Base-by-base conservation (phyloP, 2,888 invertebrate genomes). In the Resseliella maxima region DNA sequence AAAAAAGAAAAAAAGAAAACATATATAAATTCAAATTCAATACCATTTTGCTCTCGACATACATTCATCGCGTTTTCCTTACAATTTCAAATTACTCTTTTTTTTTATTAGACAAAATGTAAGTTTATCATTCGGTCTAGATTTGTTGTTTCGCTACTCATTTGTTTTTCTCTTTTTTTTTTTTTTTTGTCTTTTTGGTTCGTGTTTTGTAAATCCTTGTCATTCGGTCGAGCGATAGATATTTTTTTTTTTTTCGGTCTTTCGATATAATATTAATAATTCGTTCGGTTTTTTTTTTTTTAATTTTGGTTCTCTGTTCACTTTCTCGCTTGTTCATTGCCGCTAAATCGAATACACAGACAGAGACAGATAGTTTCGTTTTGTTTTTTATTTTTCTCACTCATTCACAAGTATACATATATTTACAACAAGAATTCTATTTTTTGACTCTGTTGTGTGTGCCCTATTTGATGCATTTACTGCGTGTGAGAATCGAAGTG, bases 391-490 rank as follows among this genome's bases (percentile, higher is more conserved):
- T n/a, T n/a, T n/a, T n/a, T n/a, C n/a, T n/a, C n/a, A n/a, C n/a
- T n/a, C n/a, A n/a, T n/a, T n/a, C n/a, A n/a, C n/a, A n/a, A n/a
- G n/a, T n/a, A n/a, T n/a, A n/a, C n/a, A n/a, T n/a, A n/a, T n/a
- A n/a, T 6, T 50, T 50, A 31, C 31, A 59, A 59, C 59, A 50
- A 8, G 50, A 50, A 59, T 72, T 72, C 72, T 72, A 72, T 72
- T 72, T 72, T 72, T 72, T 72, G 72, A 31, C n/a, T 35, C n/a
- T 27, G 72, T 72, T 27, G 72, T 50, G 41, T 50, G 50, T 72
- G 72, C 72, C 72, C 72, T 72, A 72, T 72, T 72, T 72, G 72
- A 72, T 72, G 72, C 72, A 72, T 72, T 72, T 72, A 72, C 31
- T 31, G 72, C 72, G 72, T 72, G 72, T 72, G 72, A 72, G 72